Evolutionary conservation across 2,888 invertebrate genomes (phyloP).

Genomic region (Machimus atricapillus): DNA sequence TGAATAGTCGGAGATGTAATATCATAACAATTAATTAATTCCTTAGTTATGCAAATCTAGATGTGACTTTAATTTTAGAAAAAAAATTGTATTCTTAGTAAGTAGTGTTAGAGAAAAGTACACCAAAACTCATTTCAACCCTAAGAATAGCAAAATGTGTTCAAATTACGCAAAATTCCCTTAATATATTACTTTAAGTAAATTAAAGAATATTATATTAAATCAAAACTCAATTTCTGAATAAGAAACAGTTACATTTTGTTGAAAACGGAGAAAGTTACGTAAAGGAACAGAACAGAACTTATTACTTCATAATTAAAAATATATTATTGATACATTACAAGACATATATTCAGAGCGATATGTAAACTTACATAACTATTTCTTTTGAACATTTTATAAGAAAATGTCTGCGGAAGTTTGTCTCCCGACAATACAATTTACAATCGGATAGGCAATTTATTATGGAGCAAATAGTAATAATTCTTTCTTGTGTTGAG

Average conservation of each 20-base stretch:
- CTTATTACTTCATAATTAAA: background rate
- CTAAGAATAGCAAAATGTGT: background rate
- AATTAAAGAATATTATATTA: background rate
- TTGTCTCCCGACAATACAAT: background rate
- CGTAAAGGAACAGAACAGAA: background rate
- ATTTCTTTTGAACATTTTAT: background rate
- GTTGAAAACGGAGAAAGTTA: background rate
- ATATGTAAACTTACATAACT: background rate
- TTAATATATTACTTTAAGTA: background rate
- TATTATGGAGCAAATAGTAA: background rate
- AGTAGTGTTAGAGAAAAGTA: background rate
- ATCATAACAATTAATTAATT: too few species aligned
- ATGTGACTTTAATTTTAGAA: background rate
- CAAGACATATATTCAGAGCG: background rate
- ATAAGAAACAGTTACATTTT: background rate
- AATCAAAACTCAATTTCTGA: background rate
- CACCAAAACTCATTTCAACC: background rate
- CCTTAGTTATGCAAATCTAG: background rate
- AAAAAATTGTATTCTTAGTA: background rate
- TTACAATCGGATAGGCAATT: background rate
- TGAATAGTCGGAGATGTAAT: too few species aligned
- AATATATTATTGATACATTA: background rate
- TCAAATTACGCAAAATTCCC: slow-evolving; percentile 7
- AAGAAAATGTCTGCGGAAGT: background rate
- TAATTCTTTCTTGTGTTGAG: background rate